Evolutionary conservation across 2,888 invertebrate species (phyloP).

Genomic region (Hecatera dysodea): DNA sequence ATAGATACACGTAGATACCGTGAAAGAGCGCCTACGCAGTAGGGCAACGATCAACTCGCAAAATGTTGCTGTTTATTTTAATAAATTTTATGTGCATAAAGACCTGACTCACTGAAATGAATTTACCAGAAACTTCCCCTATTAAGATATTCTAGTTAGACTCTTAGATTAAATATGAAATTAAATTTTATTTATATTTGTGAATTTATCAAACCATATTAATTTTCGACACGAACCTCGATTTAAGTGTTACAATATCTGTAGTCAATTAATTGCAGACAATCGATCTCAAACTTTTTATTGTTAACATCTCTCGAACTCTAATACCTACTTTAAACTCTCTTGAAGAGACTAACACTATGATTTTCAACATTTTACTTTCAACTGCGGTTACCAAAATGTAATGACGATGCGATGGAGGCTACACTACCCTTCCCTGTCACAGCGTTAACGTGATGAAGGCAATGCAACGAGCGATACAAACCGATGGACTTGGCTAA

Average conservation of each 20-base stretch:
- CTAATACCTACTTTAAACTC: constrained; percentile 74
- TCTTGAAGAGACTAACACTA: constrained; percentile 77
- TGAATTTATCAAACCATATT: constrained; percentile 53
- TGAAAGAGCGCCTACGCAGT: constrained; percentile 75
- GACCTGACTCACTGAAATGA: constrained; percentile 59
- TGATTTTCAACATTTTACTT: constrained; percentile 71
- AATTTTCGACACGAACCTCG: constrained; percentile 53
- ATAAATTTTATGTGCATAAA: constrained; percentile 61
- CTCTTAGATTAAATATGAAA: constrained; percentile 65
- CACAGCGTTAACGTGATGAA: constrained; percentile 51
- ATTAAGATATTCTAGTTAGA: constrained; percentile 63
- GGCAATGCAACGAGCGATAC: constrained; percentile 44
- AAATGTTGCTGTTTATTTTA: constrained; percentile 60
- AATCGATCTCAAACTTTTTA: constrained; percentile 61
- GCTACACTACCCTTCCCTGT: constrained; percentile 59
- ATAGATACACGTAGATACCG: constrained; percentile 80
- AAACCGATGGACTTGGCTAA: constrained; percentile 44
- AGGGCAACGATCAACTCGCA: constrained; percentile 65
- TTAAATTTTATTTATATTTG: constrained; percentile 49
- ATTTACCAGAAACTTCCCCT: constrained; percentile 62
- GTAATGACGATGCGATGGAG: constrained; percentile 58
- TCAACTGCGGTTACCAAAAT: constrained; percentile 65
- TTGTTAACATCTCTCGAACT: constrained; percentile 68
- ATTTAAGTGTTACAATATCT: constrained; percentile 50
- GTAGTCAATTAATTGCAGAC: constrained; percentile 54